Evolutionary conservation across 2,113 vertebrate species (phyloP).

Genomic region (Hippocampus zosterae): DNA sequence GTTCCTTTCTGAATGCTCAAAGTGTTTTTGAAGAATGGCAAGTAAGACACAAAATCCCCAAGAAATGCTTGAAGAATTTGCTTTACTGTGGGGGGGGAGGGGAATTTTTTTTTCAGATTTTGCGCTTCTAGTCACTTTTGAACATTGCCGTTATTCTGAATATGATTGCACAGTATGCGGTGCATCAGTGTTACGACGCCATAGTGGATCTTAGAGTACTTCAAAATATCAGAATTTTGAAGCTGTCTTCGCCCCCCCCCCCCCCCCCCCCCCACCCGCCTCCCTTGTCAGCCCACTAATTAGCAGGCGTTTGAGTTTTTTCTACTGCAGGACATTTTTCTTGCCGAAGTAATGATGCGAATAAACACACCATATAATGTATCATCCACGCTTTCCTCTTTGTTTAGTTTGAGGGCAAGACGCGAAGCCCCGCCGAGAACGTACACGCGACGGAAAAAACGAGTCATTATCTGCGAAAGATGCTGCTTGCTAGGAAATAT

Average conservation of each 20-base stretch:
- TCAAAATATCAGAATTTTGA: not conserved
- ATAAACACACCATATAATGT: conserved; percentile 49
- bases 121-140: too few relatives aligned
- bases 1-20: not conserved
- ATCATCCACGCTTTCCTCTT: conserved; percentile 48
- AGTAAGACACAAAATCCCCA: too few relatives aligned
- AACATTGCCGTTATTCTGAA: too few relatives aligned
- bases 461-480: conserved; percentile 39
- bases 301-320: conserved; percentile 36
- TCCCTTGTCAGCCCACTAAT: conserved; percentile 24
- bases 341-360: conserved; percentile 47
- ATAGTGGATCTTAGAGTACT: not conserved
- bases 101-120: too few relatives aligned
- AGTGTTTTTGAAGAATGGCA: too few relatives aligned
- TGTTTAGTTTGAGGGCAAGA: conserved; percentile 51
- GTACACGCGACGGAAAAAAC: conserved; percentile 37
- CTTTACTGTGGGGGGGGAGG: too few relatives aligned
- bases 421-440: conserved; percentile 46
- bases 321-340: conserved; percentile 43
- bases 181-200: not conserved
- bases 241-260: not conserved
- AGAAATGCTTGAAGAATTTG: too few relatives aligned
- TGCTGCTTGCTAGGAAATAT: conserved; percentile 14
- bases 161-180: not conserved
- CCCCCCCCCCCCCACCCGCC: too few relatives aligned